These are phyloP conservation scores for Thamnophis elegans DNA, from an alignment of 2,797 vertebrate genomes.

Conservation along the genomic window DNA sequence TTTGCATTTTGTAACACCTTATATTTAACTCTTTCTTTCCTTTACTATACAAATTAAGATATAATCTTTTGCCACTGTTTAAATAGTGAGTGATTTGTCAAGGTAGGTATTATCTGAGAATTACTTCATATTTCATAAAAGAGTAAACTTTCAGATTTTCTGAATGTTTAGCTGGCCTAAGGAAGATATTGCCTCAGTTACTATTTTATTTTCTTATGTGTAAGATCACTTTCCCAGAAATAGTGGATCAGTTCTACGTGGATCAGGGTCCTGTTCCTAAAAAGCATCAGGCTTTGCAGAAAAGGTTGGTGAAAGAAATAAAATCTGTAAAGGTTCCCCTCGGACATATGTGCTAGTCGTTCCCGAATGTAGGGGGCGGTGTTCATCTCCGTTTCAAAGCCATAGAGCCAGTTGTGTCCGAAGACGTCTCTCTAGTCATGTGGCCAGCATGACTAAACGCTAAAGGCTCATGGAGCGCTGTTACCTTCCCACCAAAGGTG, in stretches of 20 bases:
- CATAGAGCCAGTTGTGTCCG: no score
- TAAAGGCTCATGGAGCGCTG: no score
- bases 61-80: not conserved
- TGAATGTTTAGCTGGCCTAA: not conserved
- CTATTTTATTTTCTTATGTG: not conserved
- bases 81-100: not conserved
- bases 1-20: not conserved
- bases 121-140: not conserved
- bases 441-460: no score
- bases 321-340: no score
- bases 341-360: no score
- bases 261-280: not conserved
- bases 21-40: not conserved
- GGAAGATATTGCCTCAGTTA: not conserved
- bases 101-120: not conserved
- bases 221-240: not conserved
- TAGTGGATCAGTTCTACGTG: not conserved
- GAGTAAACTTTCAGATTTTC: not conserved
- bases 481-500: no score
- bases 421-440: no score
- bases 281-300: not conserved
- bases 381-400: no score
- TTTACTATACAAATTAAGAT: not conserved
- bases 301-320: conserved; percentile 19
- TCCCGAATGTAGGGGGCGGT: no score